Evolutionary conservation across 1,140 invertebrate species (phyloP).

Genomic region (Drosophila nannoptera): DNA sequence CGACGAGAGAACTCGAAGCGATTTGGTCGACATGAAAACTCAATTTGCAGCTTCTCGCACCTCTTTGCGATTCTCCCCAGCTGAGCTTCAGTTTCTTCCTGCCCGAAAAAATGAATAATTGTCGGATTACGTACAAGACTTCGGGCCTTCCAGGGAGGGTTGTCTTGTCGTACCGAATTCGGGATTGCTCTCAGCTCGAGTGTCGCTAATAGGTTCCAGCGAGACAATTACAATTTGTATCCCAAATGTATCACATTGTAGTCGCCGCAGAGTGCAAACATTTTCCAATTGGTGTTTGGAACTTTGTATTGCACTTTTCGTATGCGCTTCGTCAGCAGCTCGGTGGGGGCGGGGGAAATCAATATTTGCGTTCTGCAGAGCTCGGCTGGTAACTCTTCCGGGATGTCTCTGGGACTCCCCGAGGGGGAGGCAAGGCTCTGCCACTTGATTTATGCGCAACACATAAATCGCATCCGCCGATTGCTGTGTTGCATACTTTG

Average conservation of each 20-base stretch:
- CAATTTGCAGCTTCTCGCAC: slow-evolving; percentile 53
- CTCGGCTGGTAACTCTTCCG: slow-evolving; percentile 9
- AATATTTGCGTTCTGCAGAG: slow-evolving; percentile 9
- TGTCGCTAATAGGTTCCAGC: background rate
- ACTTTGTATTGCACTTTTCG: slow-evolving; percentile 45
- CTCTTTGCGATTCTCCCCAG: slow-evolving; percentile 7
- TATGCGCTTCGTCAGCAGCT: slow-evolving; percentile 7
- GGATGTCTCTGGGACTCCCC: background rate
- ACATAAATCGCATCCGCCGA: slow-evolving; percentile 59
- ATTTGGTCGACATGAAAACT: slow-evolving; percentile 51
- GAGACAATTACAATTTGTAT: background rate
- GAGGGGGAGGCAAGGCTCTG: slow-evolving; percentile 12
- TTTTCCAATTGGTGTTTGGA: slow-evolving; percentile 40
- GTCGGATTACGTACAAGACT: slow-evolving; percentile 2
- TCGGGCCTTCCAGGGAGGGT: background rate
- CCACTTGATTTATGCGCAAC: slow-evolving; percentile 59
- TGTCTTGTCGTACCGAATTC: background rate
- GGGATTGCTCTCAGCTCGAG: background rate
- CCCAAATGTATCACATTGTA: slow-evolving; percentile 3
- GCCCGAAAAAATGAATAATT: background rate
- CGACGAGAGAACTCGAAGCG: slow-evolving; percentile 11
- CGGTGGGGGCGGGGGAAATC: slow-evolving; percentile 3
- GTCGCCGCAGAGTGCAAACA: background rate
- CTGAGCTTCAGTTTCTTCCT: slow-evolving; percentile 13
- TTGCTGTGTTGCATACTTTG: slow-evolving; percentile 56